A percentile compares a stretch with the other conserved stretches of the same genome.
phyloP scores from a whole-genome alignment of 2,113 vertebrate genomes.

The Salminus brasiliensis region DNA sequence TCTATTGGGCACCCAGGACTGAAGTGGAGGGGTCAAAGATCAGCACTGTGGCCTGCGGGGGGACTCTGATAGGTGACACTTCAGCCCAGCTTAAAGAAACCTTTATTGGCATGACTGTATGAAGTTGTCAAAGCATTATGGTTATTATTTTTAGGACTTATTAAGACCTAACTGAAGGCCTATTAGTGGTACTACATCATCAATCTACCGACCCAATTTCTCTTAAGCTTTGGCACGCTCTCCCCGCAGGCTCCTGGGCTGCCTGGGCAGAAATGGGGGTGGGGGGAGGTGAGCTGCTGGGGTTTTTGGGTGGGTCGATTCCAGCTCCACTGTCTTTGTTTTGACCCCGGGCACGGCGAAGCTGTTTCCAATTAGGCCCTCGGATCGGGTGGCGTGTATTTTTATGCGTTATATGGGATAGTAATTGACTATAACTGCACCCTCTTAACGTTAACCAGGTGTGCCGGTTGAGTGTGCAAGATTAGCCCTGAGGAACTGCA shows the following conservation, averaged over 20 bases:
- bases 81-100: neutral
- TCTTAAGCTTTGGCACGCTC: no score
- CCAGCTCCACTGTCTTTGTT: constrained; percentile 63
- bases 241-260: no score
- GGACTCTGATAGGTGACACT: constrained; percentile 58
- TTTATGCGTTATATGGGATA: constrained; percentile 79
- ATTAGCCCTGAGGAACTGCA: constrained; percentile 72
- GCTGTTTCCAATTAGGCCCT: constrained; percentile 79
- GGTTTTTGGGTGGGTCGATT: constrained; percentile 65
- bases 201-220: no score
- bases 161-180: no score
- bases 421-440: constrained; percentile 80
- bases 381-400: constrained; percentile 69
- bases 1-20: neutral
- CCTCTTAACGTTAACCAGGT: constrained; percentile 81
- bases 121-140: no score
- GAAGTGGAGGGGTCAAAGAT: neutral
- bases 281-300: constrained; percentile 42
- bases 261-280: no score
- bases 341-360: constrained; percentile 62
- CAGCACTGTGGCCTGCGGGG: constrained; percentile 52
- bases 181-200: no score
- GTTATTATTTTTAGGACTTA: no score
- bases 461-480: constrained; percentile 74
- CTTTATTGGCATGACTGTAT: no score